Conservation (phyloP, 2,113 vertebrate genomes). For the Acinonyx jubatus region DNA sequence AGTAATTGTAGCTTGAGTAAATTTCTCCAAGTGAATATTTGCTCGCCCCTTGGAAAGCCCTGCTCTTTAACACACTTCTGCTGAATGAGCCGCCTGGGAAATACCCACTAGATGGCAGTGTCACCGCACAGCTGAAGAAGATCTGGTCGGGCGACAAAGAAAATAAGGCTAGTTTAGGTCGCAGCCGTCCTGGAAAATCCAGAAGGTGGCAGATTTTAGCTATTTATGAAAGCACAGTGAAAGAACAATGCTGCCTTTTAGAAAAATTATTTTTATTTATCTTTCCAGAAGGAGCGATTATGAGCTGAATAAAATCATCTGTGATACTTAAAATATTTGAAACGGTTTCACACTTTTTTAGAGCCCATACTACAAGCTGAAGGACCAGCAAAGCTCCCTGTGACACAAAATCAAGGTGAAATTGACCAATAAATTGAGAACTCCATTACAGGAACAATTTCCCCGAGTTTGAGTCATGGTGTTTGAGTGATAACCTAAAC, state of each 20-base stretch:
- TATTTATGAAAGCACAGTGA: constrained; percentile 68
- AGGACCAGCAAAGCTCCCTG: constrained; percentile 77
- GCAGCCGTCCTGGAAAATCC: background rate
- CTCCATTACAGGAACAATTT: constrained; percentile 81
- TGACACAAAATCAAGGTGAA: constrained; percentile 82
- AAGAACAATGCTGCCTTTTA: constrained; percentile 14
- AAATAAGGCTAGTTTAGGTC: background rate
- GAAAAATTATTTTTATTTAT: constrained; percentile 81
- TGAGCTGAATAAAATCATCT: constrained; percentile 69
- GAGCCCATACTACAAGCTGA: constrained; percentile 78
- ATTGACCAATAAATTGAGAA: constrained; percentile 82
- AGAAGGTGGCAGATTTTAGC: constrained; percentile 86
- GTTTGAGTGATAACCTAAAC: constrained; percentile 73
- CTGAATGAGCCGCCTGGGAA: background rate
- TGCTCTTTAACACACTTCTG: background rate
- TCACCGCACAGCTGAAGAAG: constrained; percentile 67
- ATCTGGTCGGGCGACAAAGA: rapidly evolving
- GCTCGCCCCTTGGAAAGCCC: background rate
- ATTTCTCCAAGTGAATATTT: constrained; percentile 33
- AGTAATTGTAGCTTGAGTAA: constrained; percentile 34
- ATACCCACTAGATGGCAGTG: constrained; percentile 85
- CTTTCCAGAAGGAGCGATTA: constrained; percentile 77
- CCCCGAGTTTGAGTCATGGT: constrained; percentile 58
- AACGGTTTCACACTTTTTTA: constrained; percentile 81
- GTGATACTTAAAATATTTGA: constrained; percentile 82